These are phyloP conservation scores for Eospalax fontanierii DNA, from an alignment of 2,797 vertebrate genomes.

Conservation along the genomic window DNA sequence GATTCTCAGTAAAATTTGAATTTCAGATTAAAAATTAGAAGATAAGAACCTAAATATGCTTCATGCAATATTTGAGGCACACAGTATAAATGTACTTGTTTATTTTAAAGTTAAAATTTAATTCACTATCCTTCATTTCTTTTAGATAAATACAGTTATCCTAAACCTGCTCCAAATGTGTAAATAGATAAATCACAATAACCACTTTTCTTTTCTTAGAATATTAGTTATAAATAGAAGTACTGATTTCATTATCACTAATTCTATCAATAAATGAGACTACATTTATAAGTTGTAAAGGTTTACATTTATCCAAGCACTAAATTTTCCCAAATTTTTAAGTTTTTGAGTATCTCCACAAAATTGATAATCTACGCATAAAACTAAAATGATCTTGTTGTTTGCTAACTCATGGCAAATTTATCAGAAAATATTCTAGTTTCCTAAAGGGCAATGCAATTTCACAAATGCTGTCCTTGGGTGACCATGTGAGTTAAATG, in stretches of 20 bases:
- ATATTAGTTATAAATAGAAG: neutral
- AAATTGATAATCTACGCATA: neutral
- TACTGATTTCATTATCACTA: neutral
- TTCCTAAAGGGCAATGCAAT: slow-evolving; percentile 70
- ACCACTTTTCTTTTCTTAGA: slow-evolving; percentile 4
- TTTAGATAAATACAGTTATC: neutral
- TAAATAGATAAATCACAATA: neutral
- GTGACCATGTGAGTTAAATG: slow-evolving; percentile 71
- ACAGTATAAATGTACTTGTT: neutral
- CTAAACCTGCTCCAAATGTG: neutral
- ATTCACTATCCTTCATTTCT: neutral
- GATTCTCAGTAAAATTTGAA: neutral
- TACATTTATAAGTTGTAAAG: neutral
- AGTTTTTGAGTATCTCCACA: neutral
- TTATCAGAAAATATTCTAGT: slow-evolving; percentile 50
- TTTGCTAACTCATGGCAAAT: slow-evolving; percentile 18
- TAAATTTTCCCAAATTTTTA: neutral
- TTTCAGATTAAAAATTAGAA: neutral
- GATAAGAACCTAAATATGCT: neutral
- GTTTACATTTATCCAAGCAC: neutral
- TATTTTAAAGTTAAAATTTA: slow-evolving; percentile 53
- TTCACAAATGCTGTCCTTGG: slow-evolving; percentile 62
- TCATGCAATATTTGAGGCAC: neutral
- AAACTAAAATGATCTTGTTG: neutral
- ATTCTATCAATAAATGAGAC: neutral